phyloP scores from a whole-genome alignment of 1,140 invertebrate genomes.

The Mycetomoellerius zeteki region DNA sequence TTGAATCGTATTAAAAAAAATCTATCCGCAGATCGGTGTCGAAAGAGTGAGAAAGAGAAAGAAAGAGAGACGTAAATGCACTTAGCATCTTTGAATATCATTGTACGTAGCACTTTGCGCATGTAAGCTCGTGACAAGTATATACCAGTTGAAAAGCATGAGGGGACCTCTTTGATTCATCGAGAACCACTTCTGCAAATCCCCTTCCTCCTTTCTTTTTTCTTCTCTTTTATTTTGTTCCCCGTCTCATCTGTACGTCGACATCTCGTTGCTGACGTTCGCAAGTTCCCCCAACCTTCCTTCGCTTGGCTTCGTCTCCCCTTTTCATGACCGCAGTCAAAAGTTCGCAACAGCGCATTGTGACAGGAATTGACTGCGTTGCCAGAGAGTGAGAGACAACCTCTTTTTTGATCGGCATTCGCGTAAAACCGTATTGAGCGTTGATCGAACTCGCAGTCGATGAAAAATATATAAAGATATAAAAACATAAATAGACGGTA shows the following conservation, averaged over 20 bases:
- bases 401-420: slow-evolving; percentile 43
- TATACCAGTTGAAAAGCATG: slow-evolving; percentile 42
- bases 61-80: neutral
- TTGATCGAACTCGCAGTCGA: neutral
- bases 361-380: slow-evolving; percentile 48
- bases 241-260: slow-evolving; percentile 31
- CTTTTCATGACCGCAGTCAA: slow-evolving; percentile 59
- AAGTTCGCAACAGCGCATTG: slow-evolving; percentile 62
- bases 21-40: neutral
- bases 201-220: slow-evolving; percentile 42
- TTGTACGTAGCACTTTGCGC: neutral
- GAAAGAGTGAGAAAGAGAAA: neutral
- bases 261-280: slow-evolving; percentile 47
- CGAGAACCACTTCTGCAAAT: slow-evolving; percentile 72
- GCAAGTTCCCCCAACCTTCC: slow-evolving; percentile 4
- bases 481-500: slow-evolving; percentile 1
- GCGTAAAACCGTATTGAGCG: slow-evolving; percentile 8
- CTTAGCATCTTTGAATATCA: slow-evolving; percentile 18
- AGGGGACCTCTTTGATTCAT: slow-evolving; percentile 70
- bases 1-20: neutral
- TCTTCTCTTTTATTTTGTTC: slow-evolving; percentile 5
- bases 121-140: slow-evolving; percentile 62
- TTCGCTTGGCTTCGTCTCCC: slow-evolving; percentile 52
- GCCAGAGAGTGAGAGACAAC: slow-evolving; percentile 3
- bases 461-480: neutral